Percentiles rank a stretch among this genome's conserved stretches.
phyloP scores from a whole-genome alignment of 2,797 vertebrate species.

The Sebastes elongatus region DNA sequence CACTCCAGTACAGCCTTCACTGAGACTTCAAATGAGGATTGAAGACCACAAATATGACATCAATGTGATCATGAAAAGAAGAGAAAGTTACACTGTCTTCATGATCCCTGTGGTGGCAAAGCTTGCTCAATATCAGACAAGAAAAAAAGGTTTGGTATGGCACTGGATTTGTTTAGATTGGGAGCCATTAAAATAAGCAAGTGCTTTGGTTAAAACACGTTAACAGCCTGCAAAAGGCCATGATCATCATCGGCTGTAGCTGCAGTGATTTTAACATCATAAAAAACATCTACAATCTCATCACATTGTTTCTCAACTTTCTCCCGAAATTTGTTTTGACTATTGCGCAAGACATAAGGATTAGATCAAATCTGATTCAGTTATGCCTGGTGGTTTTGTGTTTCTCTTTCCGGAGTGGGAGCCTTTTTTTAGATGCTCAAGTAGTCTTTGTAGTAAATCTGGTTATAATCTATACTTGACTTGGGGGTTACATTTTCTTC shows the following conservation, averaged over 20 bases:
- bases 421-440: constrained; percentile 10
- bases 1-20: neutral
- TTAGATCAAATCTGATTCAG: constrained; percentile 51
- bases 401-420: constrained; percentile 24
- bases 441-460: constrained; percentile 38
- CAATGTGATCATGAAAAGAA: neutral
- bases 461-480: constrained; percentile 36
- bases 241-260: neutral
- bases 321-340: constrained; percentile 19
- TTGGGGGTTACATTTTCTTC: constrained; percentile 22
- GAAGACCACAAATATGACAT: neutral
- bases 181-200: neutral
- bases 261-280: neutral
- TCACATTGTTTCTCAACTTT: constrained; percentile 2
- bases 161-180: neutral
- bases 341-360: constrained; percentile 45
- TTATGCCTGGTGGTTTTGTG: constrained; percentile 38
- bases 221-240: neutral
- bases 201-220: neutral
- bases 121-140: neutral
- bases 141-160: neutral
- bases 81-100: neutral
- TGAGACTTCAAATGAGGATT: neutral
- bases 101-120: neutral
- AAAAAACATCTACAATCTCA: neutral